Evolutionary conservation across 1,140 invertebrate genomes (phyloP), one percentile per base, ranked within the genome.

Genomic region (Protaetia brevitarsis): DNA sequence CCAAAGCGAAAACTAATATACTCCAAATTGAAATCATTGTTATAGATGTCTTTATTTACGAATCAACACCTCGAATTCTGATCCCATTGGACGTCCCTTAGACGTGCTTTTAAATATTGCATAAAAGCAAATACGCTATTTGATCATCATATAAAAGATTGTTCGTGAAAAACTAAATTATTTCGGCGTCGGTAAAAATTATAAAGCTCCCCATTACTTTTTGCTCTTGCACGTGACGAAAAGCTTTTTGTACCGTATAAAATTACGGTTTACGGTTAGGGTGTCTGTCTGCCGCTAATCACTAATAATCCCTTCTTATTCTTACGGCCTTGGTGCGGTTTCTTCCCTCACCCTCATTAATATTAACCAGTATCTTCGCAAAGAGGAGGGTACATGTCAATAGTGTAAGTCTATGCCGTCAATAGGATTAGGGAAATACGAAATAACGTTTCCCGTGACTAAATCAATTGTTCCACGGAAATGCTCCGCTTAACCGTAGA

Each of bases 351-450:
- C 64, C 64, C 63, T 68, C 69, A 68, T 71, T 68, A 71, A 71
- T 71, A 68, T 71, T 71, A 71, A 68, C 66, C 67, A 65, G 69
- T 27, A 64, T 45, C 61, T 66, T 30, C 57, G 28, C 31, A 51
- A 66, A 28, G 34, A 37, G 67, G 64, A 57, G 67, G 67, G 66
- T 64, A 65, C 69, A 68, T 68, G 69, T 71, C 69, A 71, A 71
- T 71, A 69, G 66, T 67, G 64, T 68, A 71, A 71, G 68, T 58
- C 62, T 68, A 65, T 67, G 65, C 64, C 64, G 67, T 65, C 64
- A 68, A 70, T 70, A 66, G 62, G 71, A 72, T 72, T 72, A 72
- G 71, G 69, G 66, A 72, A 70, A 72, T 72, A 62, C 68, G 65
- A 70, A 72, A 72, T 68, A 72, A 68, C 68, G 68, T 72, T 72